A percentile compares a stretch with the other conserved stretches of the same genome.
Conservation (phyloP, 92 coral and sea anemone species). For the Palythoa heliodiscus region DNA sequence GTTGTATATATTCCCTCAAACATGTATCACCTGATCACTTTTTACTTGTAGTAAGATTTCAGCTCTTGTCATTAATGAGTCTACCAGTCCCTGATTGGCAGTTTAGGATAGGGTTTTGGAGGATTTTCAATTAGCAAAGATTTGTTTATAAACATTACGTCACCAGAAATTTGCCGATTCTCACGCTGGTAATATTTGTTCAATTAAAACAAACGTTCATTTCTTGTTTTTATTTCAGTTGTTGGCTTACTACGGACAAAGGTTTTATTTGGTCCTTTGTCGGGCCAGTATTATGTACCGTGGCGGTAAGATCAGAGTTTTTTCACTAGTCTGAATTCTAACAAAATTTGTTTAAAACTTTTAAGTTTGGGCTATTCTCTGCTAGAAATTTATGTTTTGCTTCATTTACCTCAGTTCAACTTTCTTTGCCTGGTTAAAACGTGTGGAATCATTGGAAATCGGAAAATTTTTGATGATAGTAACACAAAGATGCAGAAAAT, state of each 20-base stretch:
- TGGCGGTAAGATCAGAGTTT: conserved; percentile 40
- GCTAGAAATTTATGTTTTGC: neutral
- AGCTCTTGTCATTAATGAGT: too few species aligned
- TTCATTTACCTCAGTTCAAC: conserved; percentile 20
- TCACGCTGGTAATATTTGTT: neutral
- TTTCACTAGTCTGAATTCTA: neutral
- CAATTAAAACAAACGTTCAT: neutral
- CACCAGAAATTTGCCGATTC: too few species aligned
- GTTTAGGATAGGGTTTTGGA: too few species aligned
- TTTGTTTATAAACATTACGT: too few species aligned
- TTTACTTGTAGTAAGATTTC: neutral
- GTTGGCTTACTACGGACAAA: conserved; percentile 50
- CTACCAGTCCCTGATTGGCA: too few species aligned
- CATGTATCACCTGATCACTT: too few species aligned
- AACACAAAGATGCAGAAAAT: neutral
- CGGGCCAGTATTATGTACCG: conserved; percentile 48
- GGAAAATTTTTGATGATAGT: neutral
- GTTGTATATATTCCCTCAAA: too few species aligned
- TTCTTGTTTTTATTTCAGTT: conserved; percentile 24
- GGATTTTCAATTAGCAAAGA: too few species aligned
- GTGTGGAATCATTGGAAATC: conserved; percentile 35
- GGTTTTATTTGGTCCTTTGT: conserved; percentile 58
- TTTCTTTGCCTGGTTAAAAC: conserved; percentile 31
- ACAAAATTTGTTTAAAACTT: neutral
- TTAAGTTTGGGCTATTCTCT: neutral